Evolutionary conservation across 2,797 vertebrate species (phyloP).

Genomic region (Chelon auratus): DNA sequence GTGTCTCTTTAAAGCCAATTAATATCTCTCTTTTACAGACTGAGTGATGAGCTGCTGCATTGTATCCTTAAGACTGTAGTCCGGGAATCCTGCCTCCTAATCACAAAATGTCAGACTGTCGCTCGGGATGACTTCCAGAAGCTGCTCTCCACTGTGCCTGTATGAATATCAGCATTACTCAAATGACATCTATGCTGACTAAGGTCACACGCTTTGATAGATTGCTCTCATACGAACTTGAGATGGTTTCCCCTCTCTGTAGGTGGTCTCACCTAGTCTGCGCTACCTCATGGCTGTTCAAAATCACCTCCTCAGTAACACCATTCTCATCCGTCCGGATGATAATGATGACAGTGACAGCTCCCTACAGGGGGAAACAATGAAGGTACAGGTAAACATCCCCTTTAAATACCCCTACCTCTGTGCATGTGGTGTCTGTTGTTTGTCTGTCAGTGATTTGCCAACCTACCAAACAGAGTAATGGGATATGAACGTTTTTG

Average conservation of each 20-base stretch:
- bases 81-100: slow-evolving; percentile 97
- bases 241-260: slow-evolving; percentile 42
- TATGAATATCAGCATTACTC: slow-evolving; percentile 81
- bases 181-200: slow-evolving; percentile 35
- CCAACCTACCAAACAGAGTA: slow-evolving; percentile 6
- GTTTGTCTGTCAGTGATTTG: slow-evolving; percentile 28
- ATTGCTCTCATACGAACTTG: slow-evolving; percentile 11
- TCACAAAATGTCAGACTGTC: slow-evolving; percentile 99
- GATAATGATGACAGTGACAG: slow-evolving; percentile 98
- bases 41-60: slow-evolving; percentile 97
- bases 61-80: slow-evolving; percentile 99
- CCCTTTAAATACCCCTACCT: slow-evolving; percentile 91
- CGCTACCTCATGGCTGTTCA: slow-evolving; percentile 99
- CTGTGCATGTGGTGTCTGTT: slow-evolving; percentile 44
- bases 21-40: slow-evolving; percentile 79
- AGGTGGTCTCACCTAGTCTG: slow-evolving; percentile 98
- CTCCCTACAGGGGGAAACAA: slow-evolving; percentile 99
- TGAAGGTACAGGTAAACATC: slow-evolving; percentile 99
- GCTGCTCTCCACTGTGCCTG: slow-evolving; percentile 98
- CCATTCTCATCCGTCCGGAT: slow-evolving; percentile 95
- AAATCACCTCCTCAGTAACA: slow-evolving; percentile 99
- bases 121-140: slow-evolving; percentile 98
- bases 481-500: slow-evolving; percentile 19
- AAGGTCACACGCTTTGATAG: slow-evolving; percentile 12
- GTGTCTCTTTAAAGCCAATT: neutral